These are phyloP conservation scores for Prolemur simus DNA, from an alignment of 2,113 vertebrate species.

Conservation along the genomic window DNA sequence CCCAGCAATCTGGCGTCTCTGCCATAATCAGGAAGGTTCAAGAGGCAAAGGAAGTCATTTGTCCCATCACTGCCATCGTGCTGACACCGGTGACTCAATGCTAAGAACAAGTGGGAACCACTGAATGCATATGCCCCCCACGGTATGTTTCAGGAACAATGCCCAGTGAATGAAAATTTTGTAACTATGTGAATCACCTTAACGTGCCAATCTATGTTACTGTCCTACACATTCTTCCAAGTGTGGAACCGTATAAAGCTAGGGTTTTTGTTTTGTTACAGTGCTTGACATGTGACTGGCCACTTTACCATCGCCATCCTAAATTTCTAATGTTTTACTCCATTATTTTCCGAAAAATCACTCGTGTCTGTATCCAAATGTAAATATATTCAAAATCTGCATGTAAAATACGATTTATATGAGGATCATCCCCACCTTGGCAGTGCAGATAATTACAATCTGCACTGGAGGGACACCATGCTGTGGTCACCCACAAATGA, in stretches of 20 bases:
- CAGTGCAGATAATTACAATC: neutral
- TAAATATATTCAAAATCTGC: neutral
- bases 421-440: neutral
- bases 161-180: neutral
- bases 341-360: neutral
- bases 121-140: neutral
- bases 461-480: neutral
- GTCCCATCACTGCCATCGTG: accelerated
- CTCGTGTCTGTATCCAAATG: neutral
- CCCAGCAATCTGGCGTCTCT: neutral
- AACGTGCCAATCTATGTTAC: neutral
- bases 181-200: neutral
- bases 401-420: neutral
- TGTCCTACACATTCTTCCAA: neutral
- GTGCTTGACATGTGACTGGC: neutral
- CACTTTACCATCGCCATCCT: neutral
- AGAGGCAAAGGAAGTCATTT: neutral
- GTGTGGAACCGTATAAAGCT: neutral
- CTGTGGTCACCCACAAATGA: neutral
- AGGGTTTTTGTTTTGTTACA: neutral
- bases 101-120: neutral
- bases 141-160: neutral
- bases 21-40: neutral
- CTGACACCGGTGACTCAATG: neutral
- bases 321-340: neutral